Evolutionary conservation across 2,888 invertebrate species (phyloP).

Genomic region (Lasioglossum pauxillum): DNA sequence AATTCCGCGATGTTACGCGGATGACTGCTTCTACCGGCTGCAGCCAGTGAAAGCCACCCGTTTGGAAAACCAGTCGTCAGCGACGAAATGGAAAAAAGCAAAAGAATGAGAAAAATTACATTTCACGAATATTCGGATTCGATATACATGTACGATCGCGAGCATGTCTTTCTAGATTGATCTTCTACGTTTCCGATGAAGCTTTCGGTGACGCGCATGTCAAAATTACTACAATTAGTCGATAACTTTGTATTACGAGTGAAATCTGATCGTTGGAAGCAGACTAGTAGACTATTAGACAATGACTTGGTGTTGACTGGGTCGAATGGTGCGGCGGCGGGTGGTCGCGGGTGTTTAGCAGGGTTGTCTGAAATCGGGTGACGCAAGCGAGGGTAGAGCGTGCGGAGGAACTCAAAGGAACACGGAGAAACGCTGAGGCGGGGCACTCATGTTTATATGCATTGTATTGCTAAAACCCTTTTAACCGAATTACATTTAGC

Average conservation of each 20-base stretch:
- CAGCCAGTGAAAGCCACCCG: constrained; percentile 68
- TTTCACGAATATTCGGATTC: constrained; percentile 48
- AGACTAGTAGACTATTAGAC: constrained; percentile 3
- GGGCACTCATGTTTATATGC: constrained; percentile 84
- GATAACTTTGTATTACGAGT: neutral
- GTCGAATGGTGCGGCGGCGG: constrained; percentile 37
- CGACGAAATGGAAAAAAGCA: constrained; percentile 35
- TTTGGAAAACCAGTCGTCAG: constrained; percentile 71
- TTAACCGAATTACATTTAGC: constrained; percentile 84
- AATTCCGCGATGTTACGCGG: constrained; percentile 80
- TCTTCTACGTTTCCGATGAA: neutral
- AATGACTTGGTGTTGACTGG: constrained; percentile 40
- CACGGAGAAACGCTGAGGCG: constrained; percentile 72
- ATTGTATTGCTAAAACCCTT: constrained; percentile 84
- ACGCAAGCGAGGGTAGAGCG: constrained; percentile 65
- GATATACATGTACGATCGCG: neutral
- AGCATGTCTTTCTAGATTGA: neutral
- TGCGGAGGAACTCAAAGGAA: constrained; percentile 66
- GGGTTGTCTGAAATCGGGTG: constrained; percentile 50
- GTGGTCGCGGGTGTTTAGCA: constrained; percentile 45
- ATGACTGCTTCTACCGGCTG: constrained; percentile 64
- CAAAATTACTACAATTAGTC: neutral
- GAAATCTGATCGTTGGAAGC: neutral
- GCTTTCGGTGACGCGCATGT: neutral
- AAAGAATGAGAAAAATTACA: constrained; percentile 60